Evolutionary conservation across 2,113 vertebrate species (phyloP).

Genomic region (Dendrocopos noguchii): DNA sequence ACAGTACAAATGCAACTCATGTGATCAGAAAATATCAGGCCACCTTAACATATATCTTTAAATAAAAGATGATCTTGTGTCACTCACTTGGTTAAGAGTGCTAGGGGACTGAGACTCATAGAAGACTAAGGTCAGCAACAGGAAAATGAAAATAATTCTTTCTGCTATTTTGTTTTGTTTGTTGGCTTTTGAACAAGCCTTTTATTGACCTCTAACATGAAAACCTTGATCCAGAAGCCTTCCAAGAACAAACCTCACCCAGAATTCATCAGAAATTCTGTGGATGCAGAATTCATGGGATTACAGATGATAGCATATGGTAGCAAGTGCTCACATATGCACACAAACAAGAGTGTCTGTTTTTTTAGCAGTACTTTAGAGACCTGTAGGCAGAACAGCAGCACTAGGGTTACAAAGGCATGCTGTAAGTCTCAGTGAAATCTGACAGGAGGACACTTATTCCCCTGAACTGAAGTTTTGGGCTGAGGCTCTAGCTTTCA

Average conservation of each 20-base stretch:
- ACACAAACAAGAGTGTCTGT: not conserved
- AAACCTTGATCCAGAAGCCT: not conserved
- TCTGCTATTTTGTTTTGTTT: not conserved
- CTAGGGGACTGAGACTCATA: not conserved
- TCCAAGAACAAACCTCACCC: not conserved
- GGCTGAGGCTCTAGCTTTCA: not conserved
- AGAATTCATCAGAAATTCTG: not conserved
- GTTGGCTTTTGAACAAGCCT: not conserved
- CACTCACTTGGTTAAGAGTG: not conserved
- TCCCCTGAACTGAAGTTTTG: not conserved
- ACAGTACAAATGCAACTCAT: not conserved
- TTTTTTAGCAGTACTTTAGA: not conserved
- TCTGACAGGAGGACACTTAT: not conserved
- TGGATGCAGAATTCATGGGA: not conserved
- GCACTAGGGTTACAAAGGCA: not conserved
- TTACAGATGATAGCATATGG: fast-evolving
- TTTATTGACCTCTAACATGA: not conserved
- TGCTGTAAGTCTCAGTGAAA: not conserved
- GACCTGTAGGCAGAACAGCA: not conserved
- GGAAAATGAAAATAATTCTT: not conserved
- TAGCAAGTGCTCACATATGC: not conserved
- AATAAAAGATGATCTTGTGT: not conserved
- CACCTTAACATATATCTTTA: not conserved
- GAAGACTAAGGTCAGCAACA: not conserved
- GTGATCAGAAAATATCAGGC: not conserved